phyloP scores from a whole-genome alignment of 1,140 invertebrate genomes.

The Calliopsis andreniformis region DNA sequence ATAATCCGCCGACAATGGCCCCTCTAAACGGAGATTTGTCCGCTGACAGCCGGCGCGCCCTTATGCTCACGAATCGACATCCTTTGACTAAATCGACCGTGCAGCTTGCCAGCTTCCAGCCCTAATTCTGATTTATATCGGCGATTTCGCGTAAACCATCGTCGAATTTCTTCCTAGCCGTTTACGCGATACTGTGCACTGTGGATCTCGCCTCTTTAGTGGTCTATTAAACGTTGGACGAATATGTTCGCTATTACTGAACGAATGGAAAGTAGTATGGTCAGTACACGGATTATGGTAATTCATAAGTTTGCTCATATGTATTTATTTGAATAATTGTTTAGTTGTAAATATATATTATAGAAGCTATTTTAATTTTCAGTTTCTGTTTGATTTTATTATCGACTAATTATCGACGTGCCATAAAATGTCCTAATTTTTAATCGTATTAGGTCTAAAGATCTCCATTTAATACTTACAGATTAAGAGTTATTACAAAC shows the following conservation, averaged over 20 bases:
- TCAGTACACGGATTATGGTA: no score
- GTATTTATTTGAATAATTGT: no score
- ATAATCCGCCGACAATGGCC: slow-evolving; percentile 53
- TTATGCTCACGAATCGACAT: slow-evolving; percentile 41
- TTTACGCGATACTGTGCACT: neutral
- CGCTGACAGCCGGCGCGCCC: slow-evolving; percentile 45
- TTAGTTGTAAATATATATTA: no score
- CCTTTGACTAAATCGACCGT: slow-evolving; percentile 46
- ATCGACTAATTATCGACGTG: no score
- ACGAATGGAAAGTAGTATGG: no score
- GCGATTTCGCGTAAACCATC: slow-evolving; percentile 24
- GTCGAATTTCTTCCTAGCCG: neutral
- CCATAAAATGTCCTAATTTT: no score
- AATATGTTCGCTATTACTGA: neutral
- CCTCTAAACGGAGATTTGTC: slow-evolving; percentile 51
- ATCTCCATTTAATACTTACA: no score
- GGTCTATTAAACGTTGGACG: neutral
- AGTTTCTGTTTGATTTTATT: no score
- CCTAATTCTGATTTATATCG: slow-evolving; percentile 52
- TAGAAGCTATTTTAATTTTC: no score
- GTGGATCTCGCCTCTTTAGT: neutral
- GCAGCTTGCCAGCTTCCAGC: neutral
- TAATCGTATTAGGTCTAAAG: no score
- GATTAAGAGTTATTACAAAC: no score
- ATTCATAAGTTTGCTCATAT: no score